Conservation (phyloP, 2,888 invertebrate genomes). For the Helicoverpa assulta region DNA sequence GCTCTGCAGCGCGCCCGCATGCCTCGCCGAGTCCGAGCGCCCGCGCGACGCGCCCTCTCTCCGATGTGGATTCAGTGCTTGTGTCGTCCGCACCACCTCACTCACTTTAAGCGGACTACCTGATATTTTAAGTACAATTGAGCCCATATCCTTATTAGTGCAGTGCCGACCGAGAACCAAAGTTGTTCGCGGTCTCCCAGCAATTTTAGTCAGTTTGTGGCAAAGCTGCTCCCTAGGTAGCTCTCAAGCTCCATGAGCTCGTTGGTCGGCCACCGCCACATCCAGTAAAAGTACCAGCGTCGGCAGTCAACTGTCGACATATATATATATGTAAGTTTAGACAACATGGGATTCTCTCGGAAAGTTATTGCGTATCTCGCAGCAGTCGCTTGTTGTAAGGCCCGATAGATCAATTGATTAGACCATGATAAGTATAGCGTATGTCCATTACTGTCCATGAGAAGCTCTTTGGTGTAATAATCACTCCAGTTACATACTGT, state of each 20-base stretch:
- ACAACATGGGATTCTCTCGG: background rate
- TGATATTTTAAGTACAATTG: background rate
- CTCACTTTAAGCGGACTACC: slow-evolving; percentile 8
- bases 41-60: background rate
- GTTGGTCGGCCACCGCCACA: background rate
- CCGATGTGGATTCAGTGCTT: slow-evolving; percentile 50
- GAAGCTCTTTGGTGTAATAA: background rate
- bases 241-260: background rate
- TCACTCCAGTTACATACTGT: background rate
- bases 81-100: slow-evolving; percentile 23
- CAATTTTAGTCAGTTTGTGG: background rate
- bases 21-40: background rate
- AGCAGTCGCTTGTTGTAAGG: too few species aligned
- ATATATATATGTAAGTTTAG: background rate
- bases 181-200: background rate
- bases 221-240: background rate
- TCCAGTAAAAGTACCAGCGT: background rate
- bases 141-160: slow-evolving; percentile 14
- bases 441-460: background rate
- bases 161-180: background rate
- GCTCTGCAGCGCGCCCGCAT: slow-evolving; percentile 18
- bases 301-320: background rate
- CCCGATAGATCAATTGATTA: too few species aligned
- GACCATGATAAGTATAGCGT: background rate
- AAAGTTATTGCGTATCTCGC: background rate